Evolutionary conservation across 2,888 invertebrate genomes (phyloP).

Genomic region (Candidula unifasciata): DNA sequence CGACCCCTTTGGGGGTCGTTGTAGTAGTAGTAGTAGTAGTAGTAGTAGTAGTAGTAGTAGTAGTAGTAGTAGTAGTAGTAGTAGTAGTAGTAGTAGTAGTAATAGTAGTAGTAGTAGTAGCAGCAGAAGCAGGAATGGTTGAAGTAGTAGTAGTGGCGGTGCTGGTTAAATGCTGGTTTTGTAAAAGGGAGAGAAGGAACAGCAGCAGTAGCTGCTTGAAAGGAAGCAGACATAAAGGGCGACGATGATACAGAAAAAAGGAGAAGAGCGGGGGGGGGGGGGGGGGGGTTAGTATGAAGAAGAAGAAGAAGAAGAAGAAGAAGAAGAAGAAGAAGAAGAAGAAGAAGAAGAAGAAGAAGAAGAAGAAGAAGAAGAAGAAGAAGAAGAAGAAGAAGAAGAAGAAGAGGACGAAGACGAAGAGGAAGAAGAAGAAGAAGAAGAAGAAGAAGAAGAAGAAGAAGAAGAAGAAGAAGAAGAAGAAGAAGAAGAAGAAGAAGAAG

Average conservation of each 20-base stretch:
- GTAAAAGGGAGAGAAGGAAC: neutral
- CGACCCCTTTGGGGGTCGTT: no score
- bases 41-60: slow-evolving; percentile 44
- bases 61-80: slow-evolving; percentile 38
- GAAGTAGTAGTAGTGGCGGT: slow-evolving; percentile 12
- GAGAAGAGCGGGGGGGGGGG: no score
- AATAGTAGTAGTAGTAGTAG: slow-evolving; percentile 44
- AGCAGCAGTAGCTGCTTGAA: no score
- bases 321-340: neutral
- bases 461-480: neutral
- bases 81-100: slow-evolving; percentile 45
- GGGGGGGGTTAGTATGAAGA: no score
- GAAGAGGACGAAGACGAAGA: neutral
- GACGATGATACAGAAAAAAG: no score
- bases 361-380: neutral
- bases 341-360: slow-evolving; percentile 1
- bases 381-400: neutral
- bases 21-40: slow-evolving; percentile 41
- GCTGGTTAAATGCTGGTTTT: slow-evolving; percentile 15
- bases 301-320: neutral
- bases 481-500: neutral
- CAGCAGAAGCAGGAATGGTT: neutral
- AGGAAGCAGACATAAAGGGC: no score
- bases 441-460: neutral
- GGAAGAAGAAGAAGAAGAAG: neutral